Conservation (phyloP, 2,113 vertebrate species). For the Petromus typicus region DNA sequence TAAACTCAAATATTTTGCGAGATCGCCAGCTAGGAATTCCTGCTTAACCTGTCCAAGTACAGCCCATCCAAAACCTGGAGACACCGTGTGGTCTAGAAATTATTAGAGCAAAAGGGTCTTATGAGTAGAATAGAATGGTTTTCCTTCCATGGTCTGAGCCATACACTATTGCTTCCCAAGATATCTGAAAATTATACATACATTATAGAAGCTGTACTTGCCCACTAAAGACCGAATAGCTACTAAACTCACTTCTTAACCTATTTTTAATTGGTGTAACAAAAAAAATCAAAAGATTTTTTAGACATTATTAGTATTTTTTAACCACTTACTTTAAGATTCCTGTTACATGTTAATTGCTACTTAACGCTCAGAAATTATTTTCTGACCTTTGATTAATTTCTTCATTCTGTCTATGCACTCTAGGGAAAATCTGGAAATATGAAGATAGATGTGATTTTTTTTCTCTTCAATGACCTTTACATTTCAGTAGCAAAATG, state of each 20-base stretch:
- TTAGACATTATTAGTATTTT: background rate
- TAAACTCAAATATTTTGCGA: conserved; percentile 17
- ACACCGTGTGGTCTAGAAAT: background rate
- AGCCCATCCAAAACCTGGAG: background rate
- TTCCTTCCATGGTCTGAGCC: background rate
- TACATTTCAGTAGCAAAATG: background rate
- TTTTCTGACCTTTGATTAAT: background rate
- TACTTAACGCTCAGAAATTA: background rate
- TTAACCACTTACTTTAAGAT: background rate
- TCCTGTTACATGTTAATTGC: background rate
- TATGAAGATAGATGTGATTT: background rate
- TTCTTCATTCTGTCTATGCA: background rate
- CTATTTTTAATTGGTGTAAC: background rate
- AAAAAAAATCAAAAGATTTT: background rate
- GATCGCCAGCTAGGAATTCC: background rate
- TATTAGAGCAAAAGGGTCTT: background rate
- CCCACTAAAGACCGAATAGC: background rate
- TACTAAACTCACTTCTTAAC: background rate
- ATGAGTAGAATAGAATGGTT: background rate
- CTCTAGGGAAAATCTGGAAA: background rate
- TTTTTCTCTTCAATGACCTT: background rate
- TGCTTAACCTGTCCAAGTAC: background rate
- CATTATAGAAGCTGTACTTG: too few species aligned
- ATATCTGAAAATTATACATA: too few species aligned
- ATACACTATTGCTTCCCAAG: background rate